Evolutionary conservation across 2,113 vertebrate genomes (phyloP).

Genomic region (Dinomys branickii): DNA sequence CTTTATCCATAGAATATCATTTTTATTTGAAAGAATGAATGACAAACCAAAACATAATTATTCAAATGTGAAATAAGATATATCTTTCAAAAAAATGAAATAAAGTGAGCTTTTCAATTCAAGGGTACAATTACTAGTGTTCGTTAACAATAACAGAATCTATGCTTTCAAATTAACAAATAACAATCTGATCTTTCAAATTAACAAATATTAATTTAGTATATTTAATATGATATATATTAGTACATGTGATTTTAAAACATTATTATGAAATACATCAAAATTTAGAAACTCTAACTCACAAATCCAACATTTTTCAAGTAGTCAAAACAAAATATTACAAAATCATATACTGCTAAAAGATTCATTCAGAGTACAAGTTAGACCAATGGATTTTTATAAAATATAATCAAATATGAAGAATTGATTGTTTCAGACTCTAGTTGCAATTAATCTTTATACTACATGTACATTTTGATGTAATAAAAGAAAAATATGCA

Average conservation of each 20-base stretch:
- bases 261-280: background rate
- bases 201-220: background rate
- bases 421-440: background rate
- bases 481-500: background rate
- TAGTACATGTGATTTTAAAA: background rate
- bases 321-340: background rate
- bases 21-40: slow-evolving; percentile 22
- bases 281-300: background rate
- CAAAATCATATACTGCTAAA: slow-evolving; percentile 35
- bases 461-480: background rate
- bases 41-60: background rate
- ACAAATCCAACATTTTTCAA: background rate
- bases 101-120: background rate
- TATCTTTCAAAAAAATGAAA: slow-evolving; percentile 17
- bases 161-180: slow-evolving; percentile 1
- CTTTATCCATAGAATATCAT: background rate
- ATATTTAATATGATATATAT: background rate
- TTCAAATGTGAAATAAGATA: slow-evolving; percentile 19
- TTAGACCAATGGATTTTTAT: background rate
- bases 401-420: background rate
- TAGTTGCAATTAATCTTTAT: background rate
- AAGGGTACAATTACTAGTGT: background rate
- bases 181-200: slow-evolving; percentile 23
- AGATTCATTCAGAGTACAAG: background rate
- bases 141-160: background rate